Base-by-base conservation (phyloP, 1,140 invertebrate species). In the Drosophila eugracilis region DNA sequence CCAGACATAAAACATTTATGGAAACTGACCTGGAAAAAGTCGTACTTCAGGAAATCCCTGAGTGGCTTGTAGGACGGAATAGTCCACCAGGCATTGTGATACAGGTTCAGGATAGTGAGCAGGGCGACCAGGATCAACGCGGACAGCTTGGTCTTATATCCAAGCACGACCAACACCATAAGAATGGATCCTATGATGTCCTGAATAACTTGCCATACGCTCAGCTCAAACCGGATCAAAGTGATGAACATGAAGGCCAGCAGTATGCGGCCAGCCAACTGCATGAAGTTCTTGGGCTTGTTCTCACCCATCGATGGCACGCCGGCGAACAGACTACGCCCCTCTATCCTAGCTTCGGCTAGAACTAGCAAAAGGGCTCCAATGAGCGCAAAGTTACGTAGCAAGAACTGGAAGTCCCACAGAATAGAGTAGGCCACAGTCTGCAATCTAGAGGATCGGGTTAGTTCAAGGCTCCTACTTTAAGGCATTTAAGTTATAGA, bases 201-300 rank as follows among this genome's bases (percentile, higher is more conserved):
- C 93, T 98, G 95, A 39, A 98, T 86, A 50, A 97, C 96, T 93
- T 98, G 96, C 75, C 98, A 92, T 90, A 98, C 96, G 37, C 96
- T 96, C 32, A 97, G 92, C 92, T 99, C 98, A 89, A 99, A 97
- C 79, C 98, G 94, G 48, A 99, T 95, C 14, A 99, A 92, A 1
- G 98, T 99, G 67, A 99, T 95, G 92, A 99, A 99, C 99, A 99
- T 99, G 92, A 99, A 99, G 7, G 99, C 98, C 15, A 99, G 93
- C 12, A 99, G 94, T 63, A 99, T 95, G 73, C 99, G 94, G 22
- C 99, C 99, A 62, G 97, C 96, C 2, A 99, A 93, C 93, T 99
- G 98, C 89, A 99, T 94, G 91, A 99, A 98, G 81, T 97, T 98
- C 93, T 99, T 99, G 14, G 98, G 98, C 89, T 98, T 99, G 92